Percentiles rank a stretch among this genome's conserved stretches.
These are phyloP conservation scores for Echiichthys vipera DNA, from an alignment of 2,797 vertebrate genomes.

Conservation along the genomic window DNA sequence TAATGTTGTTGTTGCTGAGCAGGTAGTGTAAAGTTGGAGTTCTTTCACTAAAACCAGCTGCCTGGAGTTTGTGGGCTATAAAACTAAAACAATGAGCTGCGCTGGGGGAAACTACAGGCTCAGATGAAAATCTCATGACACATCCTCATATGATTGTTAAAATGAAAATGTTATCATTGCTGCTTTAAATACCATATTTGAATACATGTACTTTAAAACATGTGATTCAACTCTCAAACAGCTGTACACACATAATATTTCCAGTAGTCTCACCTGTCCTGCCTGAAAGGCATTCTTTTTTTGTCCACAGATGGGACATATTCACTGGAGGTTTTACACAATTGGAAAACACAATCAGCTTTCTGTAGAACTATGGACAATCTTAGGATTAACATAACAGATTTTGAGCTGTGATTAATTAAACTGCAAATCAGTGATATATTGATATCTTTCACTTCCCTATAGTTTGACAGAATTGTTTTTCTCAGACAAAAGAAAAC, in stretches of 20 bases:
- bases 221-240: background rate
- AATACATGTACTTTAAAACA: background rate
- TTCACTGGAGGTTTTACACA: background rate
- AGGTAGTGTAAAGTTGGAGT: background rate
- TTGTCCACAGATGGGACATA: background rate
- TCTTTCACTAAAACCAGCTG: background rate
- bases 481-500: background rate
- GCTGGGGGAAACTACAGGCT: too few species aligned
- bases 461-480: constrained; percentile 1
- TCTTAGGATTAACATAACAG: constrained; percentile 9
- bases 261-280: background rate
- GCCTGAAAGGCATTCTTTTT: background rate
- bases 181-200: background rate
- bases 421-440: background rate
- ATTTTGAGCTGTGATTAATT: constrained; percentile 16
- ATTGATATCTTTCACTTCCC: constrained; percentile 24
- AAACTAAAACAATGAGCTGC: background rate
- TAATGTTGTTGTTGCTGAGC: background rate
- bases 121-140: too few species aligned
- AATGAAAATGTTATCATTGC: background rate
- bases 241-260: background rate
- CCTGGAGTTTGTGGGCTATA: background rate
- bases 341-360: background rate
- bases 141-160: background rate
- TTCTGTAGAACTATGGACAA: constrained; percentile 14